A percentile compares a stretch with the other conserved stretches of the same genome.
These are phyloP conservation scores for Mus minutoides DNA, from an alignment of 2,797 vertebrate genomes.

Conservation along the genomic window DNA sequence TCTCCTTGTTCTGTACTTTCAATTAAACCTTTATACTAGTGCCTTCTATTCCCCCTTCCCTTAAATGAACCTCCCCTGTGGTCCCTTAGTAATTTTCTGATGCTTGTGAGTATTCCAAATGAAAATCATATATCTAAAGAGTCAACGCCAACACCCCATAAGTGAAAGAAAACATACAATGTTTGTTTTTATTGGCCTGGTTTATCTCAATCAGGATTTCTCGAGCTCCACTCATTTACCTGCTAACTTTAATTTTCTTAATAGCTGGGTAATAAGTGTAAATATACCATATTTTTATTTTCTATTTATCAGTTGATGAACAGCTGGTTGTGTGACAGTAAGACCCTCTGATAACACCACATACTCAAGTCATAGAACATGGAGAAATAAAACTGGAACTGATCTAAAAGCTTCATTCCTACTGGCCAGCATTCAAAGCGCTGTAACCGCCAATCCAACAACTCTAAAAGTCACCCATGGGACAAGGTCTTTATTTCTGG, in stretches of 20 bases:
- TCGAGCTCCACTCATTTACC: background rate
- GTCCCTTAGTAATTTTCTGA: background rate
- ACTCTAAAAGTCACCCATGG: background rate
- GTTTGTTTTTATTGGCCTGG: background rate
- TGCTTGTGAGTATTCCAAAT: background rate
- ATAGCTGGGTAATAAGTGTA: background rate
- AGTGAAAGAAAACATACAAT: background rate
- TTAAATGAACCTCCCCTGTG: background rate
- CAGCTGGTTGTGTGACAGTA: background rate
- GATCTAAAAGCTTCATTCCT: background rate
- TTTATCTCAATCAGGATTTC: background rate
- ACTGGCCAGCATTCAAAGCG: background rate
- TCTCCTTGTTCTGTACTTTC: background rate
- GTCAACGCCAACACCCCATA: background rate
- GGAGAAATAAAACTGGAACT: background rate
- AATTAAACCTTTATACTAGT: background rate
- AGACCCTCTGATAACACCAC: background rate
- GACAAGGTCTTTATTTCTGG: background rate
- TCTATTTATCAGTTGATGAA: background rate
- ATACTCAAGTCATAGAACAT: background rate
- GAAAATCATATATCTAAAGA: background rate
- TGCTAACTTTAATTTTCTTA: background rate
- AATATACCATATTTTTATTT: background rate
- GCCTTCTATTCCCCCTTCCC: background rate
- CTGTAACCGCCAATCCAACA: background rate